A percentile compares a stretch with the other conserved stretches of the same genome.
These are phyloP conservation scores for Ameiurus melas DNA, from an alignment of 2,113 vertebrate genomes.

Conservation along the genomic window DNA sequence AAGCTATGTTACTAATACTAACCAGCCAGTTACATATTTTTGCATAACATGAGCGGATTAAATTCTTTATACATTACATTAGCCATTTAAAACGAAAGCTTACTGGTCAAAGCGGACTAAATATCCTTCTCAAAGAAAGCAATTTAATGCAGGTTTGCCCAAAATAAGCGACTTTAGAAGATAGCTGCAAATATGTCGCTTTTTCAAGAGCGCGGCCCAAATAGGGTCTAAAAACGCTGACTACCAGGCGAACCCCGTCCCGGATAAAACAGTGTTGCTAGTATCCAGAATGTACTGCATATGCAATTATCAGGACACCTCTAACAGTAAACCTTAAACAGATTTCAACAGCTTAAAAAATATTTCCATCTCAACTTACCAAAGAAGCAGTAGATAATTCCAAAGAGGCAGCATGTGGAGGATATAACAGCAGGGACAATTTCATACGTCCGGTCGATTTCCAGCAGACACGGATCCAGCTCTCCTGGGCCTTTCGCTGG, in stretches of 20 bases:
- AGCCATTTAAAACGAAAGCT: background rate
- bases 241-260: background rate
- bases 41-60: background rate
- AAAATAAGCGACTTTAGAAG: background rate
- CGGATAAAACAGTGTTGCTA: background rate
- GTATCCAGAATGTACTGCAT: background rate
- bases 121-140: background rate
- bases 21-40: background rate
- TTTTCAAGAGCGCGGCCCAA: background rate
- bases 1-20: background rate
- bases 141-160: background rate
- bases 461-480: conserved; percentile 74
- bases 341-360: conserved; percentile 20
- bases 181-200: background rate
- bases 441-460: conserved; percentile 91
- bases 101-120: background rate
- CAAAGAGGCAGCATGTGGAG: conserved; percentile 98
- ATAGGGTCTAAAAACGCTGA: background rate
- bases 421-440: conserved; percentile 94
- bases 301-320: background rate
- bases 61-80: background rate
- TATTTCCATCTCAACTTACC: conserved; percentile 76
- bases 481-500: conserved; percentile 58
- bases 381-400: conserved; percentile 99
- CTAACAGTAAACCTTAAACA: background rate